phyloP scores from a whole-genome alignment of 2,113 vertebrate genomes.

The Paradoxurus hermaphroditus region DNA sequence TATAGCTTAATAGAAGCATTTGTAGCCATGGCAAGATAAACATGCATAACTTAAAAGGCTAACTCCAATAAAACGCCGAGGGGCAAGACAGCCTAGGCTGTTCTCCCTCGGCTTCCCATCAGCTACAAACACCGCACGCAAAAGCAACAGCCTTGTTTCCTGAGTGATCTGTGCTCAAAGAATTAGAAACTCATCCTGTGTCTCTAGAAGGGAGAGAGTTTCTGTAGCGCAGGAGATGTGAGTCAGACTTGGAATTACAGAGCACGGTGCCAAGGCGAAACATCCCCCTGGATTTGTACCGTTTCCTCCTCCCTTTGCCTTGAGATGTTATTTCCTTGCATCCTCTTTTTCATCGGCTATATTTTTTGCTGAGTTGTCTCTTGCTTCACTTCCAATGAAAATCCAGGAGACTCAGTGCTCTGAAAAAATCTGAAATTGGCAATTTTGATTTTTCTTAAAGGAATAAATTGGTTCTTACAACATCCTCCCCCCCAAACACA shows the following conservation, averaged over 20 bases:
- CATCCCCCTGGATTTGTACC: background rate
- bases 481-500: no score
- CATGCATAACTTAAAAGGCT: background rate
- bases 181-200: background rate
- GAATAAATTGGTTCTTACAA: background rate
- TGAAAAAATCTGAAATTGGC: background rate
- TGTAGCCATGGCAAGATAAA: background rate
- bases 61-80: slow-evolving; percentile 25
- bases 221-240: background rate
- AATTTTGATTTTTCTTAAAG: slow-evolving; percentile 30
- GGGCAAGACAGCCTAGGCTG: background rate
- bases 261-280: background rate
- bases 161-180: background rate
- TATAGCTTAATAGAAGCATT: background rate
- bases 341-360: background rate
- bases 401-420: background rate
- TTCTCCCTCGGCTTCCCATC: background rate
- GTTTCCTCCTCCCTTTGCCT: background rate
- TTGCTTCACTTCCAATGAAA: background rate
- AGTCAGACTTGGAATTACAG: background rate
- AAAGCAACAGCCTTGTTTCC: background rate
- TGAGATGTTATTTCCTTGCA: background rate
- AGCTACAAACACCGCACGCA: background rate
- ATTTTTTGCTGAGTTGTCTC: background rate
- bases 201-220: background rate